Conservation (phyloP, 1,140 invertebrate species). For the Pemphigus obesinymphae region DNA sequence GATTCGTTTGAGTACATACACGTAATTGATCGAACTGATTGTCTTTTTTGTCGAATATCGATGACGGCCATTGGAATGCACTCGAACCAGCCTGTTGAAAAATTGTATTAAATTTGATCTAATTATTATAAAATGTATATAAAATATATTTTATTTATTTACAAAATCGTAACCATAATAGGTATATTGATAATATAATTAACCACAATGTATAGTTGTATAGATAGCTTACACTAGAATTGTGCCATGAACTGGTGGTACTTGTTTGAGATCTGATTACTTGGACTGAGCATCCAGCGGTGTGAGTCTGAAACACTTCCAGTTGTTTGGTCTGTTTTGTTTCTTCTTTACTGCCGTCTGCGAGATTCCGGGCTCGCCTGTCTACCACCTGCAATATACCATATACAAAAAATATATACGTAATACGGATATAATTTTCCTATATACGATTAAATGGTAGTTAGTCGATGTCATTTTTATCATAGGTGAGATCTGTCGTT, state of each 20-base stretch:
- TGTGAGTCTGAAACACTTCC: constrained; percentile 52
- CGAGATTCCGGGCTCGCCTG: constrained; percentile 53
- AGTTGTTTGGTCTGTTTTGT: constrained; percentile 50
- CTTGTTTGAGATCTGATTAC: constrained; percentile 50
- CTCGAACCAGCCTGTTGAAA: not conserved
- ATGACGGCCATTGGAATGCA: constrained; percentile 24
- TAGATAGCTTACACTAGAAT: constrained; percentile 43
- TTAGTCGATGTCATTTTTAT: too few relatives aligned
- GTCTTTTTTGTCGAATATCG: constrained; percentile 28
- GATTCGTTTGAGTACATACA: not conserved
- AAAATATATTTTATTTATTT: too few relatives aligned
- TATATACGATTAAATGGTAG: not conserved
- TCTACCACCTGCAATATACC: constrained; percentile 53
- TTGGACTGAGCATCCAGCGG: constrained; percentile 50
- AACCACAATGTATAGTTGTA: too few relatives aligned
- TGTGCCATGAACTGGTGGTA: constrained; percentile 48
- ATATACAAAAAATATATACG: not conserved
- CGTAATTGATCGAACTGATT: constrained; percentile 19
- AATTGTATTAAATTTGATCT: not conserved
- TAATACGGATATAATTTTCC: not conserved
- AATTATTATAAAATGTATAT: too few relatives aligned
- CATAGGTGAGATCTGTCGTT: not conserved
- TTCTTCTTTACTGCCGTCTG: constrained; percentile 51
- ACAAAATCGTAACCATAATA: too few relatives aligned
- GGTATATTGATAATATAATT: too few relatives aligned